phyloP scores from a whole-genome alignment of 2,113 vertebrate genomes.

The Centropus unirufus region DNA sequence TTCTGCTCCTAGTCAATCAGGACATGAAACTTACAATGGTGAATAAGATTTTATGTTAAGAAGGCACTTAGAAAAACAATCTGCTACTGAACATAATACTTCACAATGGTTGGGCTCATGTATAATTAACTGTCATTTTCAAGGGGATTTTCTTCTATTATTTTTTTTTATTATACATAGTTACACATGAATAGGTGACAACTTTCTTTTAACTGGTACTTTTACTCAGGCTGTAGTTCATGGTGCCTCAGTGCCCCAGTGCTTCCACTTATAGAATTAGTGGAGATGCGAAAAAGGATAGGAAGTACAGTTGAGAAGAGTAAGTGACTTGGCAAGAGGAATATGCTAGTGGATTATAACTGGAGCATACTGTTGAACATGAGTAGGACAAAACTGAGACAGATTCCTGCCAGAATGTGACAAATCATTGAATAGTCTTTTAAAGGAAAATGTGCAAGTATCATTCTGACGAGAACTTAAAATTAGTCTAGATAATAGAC shows the following conservation, averaged over 20 bases:
- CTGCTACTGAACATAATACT: background rate
- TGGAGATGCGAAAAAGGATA: background rate
- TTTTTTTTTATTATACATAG: background rate
- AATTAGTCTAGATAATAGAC: background rate
- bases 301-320: background rate
- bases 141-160: background rate
- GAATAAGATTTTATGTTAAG: background rate
- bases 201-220: background rate
- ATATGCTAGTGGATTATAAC: background rate
- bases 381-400: background rate
- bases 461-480: background rate
- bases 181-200: background rate
- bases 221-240: background rate
- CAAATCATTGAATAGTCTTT: background rate
- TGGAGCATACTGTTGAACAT: background rate
- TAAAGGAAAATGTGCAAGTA: background rate
- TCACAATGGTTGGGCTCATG: background rate
- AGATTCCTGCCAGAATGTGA: background rate
- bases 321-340: background rate
- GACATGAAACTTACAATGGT: background rate
- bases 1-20: background rate
- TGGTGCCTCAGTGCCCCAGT: background rate
- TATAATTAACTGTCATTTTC: background rate
- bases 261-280: background rate
- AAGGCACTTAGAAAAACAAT: background rate